Conservation (phyloP, 2,888 invertebrate species). For the Abrostola triplasia region DNA sequence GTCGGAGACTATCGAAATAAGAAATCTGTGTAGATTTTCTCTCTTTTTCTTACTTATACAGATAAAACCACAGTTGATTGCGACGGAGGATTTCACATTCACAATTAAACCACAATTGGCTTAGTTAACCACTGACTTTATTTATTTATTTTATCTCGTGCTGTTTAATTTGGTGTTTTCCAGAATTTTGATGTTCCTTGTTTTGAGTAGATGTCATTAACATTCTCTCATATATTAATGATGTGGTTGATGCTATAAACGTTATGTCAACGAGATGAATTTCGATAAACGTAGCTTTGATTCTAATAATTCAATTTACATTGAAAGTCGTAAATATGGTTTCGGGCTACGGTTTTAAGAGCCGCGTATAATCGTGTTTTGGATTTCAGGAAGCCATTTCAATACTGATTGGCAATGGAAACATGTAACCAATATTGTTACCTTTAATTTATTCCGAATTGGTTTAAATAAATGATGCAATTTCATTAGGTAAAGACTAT, state of each 20-base stretch:
- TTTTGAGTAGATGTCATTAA: constrained; percentile 25
- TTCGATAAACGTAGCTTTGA: constrained; percentile 5
- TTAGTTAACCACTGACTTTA: constrained; percentile 80
- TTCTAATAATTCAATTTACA: constrained; percentile 6
- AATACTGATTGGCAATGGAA: background rate
- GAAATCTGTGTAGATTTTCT: constrained; percentile 61
- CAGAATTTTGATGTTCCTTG: constrained; percentile 48
- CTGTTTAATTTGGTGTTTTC: constrained; percentile 39
- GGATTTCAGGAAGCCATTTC: background rate
- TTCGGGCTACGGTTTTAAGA: background rate
- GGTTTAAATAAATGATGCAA: background rate
- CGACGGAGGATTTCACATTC: constrained; percentile 59
- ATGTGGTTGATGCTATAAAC: constrained; percentile 16
- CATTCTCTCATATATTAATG: constrained; percentile 32
- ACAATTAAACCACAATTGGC: constrained; percentile 77
- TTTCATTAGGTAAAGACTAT: too few species aligned
- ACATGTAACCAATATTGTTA: constrained; percentile 1
- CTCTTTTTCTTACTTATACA: constrained; percentile 54
- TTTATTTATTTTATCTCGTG: constrained; percentile 28
- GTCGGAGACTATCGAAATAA: constrained; percentile 76
- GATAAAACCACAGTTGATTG: constrained; percentile 46
- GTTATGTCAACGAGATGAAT: constrained; percentile 8
- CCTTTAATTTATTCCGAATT: background rate
- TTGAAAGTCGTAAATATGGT: background rate
- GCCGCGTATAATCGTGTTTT: background rate